These are phyloP conservation scores for Heterotis niloticus DNA, from an alignment of 2,113 vertebrate species.

Conservation along the genomic window DNA sequence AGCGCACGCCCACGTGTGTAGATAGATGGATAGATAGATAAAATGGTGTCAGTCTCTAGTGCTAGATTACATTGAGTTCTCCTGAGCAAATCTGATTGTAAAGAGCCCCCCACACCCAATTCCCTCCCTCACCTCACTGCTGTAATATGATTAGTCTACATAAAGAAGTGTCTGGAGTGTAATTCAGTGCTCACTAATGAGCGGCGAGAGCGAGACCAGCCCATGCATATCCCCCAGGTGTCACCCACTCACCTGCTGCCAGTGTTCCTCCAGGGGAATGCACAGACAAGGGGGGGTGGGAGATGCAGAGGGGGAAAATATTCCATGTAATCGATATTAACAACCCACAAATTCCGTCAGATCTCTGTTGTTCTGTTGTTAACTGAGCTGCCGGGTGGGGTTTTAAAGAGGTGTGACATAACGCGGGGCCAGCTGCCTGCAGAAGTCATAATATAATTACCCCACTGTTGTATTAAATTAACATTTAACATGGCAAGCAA, in stretches of 20 bases:
- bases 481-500: conserved; percentile 6
- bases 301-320: conserved; percentile 9
- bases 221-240: conserved; percentile 62
- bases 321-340: conserved; percentile 22
- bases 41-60: conserved; percentile 74
- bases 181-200: conserved; percentile 80
- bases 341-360: conserved; percentile 26
- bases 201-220: conserved; percentile 69
- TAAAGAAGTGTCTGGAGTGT: conserved; percentile 73
- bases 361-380: conserved; percentile 6
- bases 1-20: conserved; percentile 31
- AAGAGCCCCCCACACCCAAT: conserved; percentile 48
- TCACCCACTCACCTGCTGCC: conserved; percentile 63
- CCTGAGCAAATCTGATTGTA: conserved; percentile 75
- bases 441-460: conserved; percentile 18
- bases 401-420: conserved; percentile 19
- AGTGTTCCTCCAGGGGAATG: not conserved
- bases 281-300: not conserved
- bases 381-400: not conserved
- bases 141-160: conserved; percentile 77
- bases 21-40: conserved; percentile 68
- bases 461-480: conserved; percentile 15
- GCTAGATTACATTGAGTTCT: conserved; percentile 75
- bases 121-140: conserved; percentile 50
- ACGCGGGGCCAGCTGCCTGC: not conserved